Conservation (phyloP, 2,888 invertebrate species). For the Sarcophaga variegata region DNA sequence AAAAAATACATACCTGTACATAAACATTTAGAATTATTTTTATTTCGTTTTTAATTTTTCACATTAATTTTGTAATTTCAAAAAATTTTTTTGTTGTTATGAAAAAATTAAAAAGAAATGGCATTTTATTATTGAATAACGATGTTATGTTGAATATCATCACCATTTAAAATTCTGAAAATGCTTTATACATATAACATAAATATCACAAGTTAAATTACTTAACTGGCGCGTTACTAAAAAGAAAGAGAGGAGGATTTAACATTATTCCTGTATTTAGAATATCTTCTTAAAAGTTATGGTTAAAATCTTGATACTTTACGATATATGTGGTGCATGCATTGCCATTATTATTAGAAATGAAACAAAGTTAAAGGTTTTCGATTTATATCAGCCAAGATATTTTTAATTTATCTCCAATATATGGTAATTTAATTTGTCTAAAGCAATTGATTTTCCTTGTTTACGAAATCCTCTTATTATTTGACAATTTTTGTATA, state of each 20-base stretch:
- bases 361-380: too few species aligned
- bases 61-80: slow-evolving; percentile 73
- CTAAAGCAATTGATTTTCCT: background rate
- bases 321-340: too few species aligned
- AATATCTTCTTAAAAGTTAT: too few species aligned
- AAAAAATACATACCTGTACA: slow-evolving; percentile 55
- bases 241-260: too few species aligned
- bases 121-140: background rate
- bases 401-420: background rate
- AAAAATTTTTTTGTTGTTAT: slow-evolving; percentile 49
- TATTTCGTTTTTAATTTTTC: slow-evolving; percentile 71
- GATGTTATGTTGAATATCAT: too few species aligned
- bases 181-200: slow-evolving; percentile 6
- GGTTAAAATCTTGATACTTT: too few species aligned
- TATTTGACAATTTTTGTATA: too few species aligned
- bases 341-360: too few species aligned
- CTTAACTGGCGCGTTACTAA: too few species aligned
- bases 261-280: too few species aligned
- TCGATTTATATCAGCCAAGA: too few species aligned
- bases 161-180: too few species aligned
- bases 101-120: background rate
- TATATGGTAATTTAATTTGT: background rate
- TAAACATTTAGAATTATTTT: slow-evolving; percentile 61
- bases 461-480: background rate
- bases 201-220: background rate